These are phyloP conservation scores for Pelosia muscerda DNA, from an alignment of 2,888 invertebrate genomes.

Conservation along the genomic window DNA sequence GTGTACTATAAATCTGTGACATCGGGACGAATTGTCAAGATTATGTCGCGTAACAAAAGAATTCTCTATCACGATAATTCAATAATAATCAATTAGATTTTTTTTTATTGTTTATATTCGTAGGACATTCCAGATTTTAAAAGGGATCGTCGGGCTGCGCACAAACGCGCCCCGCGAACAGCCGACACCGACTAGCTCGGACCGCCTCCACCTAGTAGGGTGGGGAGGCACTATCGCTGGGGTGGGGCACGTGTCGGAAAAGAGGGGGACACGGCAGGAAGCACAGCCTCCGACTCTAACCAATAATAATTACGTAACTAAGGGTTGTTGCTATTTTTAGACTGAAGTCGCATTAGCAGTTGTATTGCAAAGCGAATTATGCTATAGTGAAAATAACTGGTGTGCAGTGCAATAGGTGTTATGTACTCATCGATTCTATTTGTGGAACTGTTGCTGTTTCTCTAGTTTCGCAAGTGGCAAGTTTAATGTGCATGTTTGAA, in stretches of 20 bases:
- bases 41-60: constrained; percentile 18
- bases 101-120: constrained; percentile 34
- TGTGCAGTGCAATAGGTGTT: constrained; percentile 57
- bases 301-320: constrained; percentile 81
- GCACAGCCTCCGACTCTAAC: constrained; percentile 81
- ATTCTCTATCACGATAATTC: constrained; percentile 21
- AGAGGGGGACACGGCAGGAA: constrained; percentile 57
- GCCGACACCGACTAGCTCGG: constrained; percentile 64
- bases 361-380: constrained; percentile 58
- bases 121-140: constrained; percentile 50
- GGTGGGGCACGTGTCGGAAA: constrained; percentile 51
- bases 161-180: constrained; percentile 58
- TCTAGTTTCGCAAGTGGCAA: constrained; percentile 64
- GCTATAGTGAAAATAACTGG: constrained; percentile 64
- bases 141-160: constrained; percentile 37
- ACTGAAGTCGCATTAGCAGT: constrained; percentile 65
- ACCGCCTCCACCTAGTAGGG: constrained; percentile 39
- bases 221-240: constrained; percentile 33
- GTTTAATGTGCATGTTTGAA: constrained; percentile 55
- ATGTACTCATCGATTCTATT: constrained; percentile 70
- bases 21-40: constrained; percentile 17
- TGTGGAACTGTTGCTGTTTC: constrained; percentile 67
- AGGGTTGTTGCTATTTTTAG: constrained; percentile 83
- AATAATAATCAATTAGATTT: constrained; percentile 1
- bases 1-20: constrained; percentile 26